A percentile compares a stretch with the other conserved stretches of the same genome.
These are phyloP conservation scores for Mesembrinibis cayennensis DNA, from an alignment of 2,113 vertebrate genomes.

Conservation along the genomic window DNA sequence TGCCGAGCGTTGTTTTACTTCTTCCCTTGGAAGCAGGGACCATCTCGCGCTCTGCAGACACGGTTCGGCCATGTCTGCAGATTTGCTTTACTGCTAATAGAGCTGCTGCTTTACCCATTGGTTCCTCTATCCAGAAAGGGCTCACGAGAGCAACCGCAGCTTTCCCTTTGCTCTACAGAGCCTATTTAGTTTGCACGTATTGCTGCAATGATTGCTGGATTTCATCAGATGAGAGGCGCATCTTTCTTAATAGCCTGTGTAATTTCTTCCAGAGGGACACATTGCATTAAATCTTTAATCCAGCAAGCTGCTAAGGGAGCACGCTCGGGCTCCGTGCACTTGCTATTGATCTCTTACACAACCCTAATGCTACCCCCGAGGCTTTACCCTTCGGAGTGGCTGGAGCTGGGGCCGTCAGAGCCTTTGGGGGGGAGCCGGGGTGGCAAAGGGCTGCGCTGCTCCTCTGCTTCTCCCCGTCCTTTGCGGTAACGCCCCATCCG, in stretches of 20 bases:
- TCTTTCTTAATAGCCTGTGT: conserved; percentile 34
- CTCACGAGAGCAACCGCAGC: not conserved
- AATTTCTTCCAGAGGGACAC: conserved; percentile 28
- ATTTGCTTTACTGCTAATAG: not conserved
- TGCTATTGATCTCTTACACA: not conserved
- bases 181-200: not conserved
- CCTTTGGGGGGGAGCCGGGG: not conserved
- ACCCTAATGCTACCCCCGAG: not conserved
- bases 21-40: not conserved
- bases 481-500: not conserved
- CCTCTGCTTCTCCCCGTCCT: not conserved
- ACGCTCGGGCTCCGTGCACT: not conserved
- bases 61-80: not conserved
- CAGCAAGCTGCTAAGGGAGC: conserved; percentile 19
- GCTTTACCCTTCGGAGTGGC: rapidly evolving
- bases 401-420: not conserved
- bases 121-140: not conserved
- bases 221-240: not conserved
- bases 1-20: rapidly evolving
- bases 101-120: conserved; percentile 1
- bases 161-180: conserved; percentile 10
- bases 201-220: not conserved
- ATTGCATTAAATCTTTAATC: conserved; percentile 12
- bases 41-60: rapidly evolving
- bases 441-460: not conserved